A percentile compares a stretch with the other conserved stretches of the same genome.
phyloP scores from a whole-genome alignment of 2,113 vertebrate genomes.

The Reinhardtius hippoglossoides region DNA sequence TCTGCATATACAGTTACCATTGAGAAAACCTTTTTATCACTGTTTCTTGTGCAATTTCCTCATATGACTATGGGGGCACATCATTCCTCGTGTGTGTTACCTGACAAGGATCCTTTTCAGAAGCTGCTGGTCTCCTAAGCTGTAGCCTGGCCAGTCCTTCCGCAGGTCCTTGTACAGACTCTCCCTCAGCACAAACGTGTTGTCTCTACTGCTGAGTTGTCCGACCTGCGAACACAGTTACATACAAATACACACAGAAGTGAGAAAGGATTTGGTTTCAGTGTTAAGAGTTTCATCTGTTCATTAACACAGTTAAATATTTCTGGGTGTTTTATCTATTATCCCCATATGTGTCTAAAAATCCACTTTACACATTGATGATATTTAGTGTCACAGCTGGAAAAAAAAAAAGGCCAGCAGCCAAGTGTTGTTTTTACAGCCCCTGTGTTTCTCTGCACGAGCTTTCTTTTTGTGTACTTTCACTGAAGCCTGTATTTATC shows the following conservation, averaged over 20 bases:
- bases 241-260: not conserved
- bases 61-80: not conserved
- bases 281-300: too few relatives aligned
- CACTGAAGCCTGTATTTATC: not conserved
- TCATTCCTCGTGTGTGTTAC: conserved; percentile 68
- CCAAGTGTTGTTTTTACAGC: not conserved
- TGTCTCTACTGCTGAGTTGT: conserved; percentile 86
- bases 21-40: not conserved
- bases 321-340: too few relatives aligned
- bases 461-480: not conserved
- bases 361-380: too few relatives aligned
- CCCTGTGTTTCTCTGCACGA: not conserved
- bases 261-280: too few relatives aligned
- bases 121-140: conserved; percentile 89
- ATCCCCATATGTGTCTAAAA: too few relatives aligned
- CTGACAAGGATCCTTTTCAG: conserved; percentile 90
- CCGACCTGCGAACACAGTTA: conserved; percentile 84
- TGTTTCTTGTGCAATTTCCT: not conserved
- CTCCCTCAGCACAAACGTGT: conserved; percentile 87
- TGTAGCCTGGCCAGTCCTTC: conserved; percentile 95
- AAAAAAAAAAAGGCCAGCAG: too few relatives aligned
- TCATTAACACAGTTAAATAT: too few relatives aligned
- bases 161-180: conserved; percentile 89
- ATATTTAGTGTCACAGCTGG: too few relatives aligned
- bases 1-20: too few relatives aligned